A percentile compares a stretch with the other conserved stretches of the same genome.
Evolutionary conservation across 2,888 invertebrate species (phyloP).

Genomic region (Malthinus seriepunctatus): DNA sequence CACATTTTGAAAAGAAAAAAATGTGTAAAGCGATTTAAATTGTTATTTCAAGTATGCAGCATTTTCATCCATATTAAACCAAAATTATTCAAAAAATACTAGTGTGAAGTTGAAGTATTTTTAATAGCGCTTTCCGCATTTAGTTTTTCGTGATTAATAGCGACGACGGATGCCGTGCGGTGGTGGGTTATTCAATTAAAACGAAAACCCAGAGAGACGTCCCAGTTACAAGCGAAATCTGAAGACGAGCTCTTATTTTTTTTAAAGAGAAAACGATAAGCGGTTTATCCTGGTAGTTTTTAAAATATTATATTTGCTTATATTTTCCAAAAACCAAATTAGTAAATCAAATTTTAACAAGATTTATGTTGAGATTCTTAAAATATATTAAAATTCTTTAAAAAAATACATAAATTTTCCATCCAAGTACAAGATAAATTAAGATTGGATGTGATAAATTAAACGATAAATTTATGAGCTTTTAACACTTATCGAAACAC

Average conservation of each 20-base stretch:
- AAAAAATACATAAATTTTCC: too few relatives aligned
- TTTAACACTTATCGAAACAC: too few relatives aligned
- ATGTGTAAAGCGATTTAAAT: background rate
- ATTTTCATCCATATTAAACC: constrained; percentile 9
- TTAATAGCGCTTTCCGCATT: constrained; percentile 35
- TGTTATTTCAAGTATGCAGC: constrained; percentile 2
- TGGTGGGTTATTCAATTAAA: constrained; percentile 37
- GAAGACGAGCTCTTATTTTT: constrained; percentile 25
- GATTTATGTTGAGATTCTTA: too few relatives aligned
- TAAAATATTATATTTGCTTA: background rate
- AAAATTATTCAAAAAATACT: constrained; percentile 24
- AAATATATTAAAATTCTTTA: too few relatives aligned
- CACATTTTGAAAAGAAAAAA: too few relatives aligned
- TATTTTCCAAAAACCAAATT: too few relatives aligned
- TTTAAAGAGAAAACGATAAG: constrained; percentile 30
- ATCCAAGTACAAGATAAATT: too few relatives aligned
- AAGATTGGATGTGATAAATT: too few relatives aligned
- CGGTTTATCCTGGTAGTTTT: constrained; percentile 32
- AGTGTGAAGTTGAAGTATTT: constrained; percentile 28
- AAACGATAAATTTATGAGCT: too few relatives aligned
- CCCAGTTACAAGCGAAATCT: constrained; percentile 31
- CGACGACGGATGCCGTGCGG: constrained; percentile 28
- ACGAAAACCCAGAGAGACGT: constrained; percentile 35
- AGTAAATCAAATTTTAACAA: too few relatives aligned
- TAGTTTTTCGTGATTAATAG: constrained; percentile 34